Percentiles rank a stretch among this genome's conserved stretches.
phyloP scores from a whole-genome alignment of 2,888 invertebrate species.

The Pegoplata infirma region DNA sequence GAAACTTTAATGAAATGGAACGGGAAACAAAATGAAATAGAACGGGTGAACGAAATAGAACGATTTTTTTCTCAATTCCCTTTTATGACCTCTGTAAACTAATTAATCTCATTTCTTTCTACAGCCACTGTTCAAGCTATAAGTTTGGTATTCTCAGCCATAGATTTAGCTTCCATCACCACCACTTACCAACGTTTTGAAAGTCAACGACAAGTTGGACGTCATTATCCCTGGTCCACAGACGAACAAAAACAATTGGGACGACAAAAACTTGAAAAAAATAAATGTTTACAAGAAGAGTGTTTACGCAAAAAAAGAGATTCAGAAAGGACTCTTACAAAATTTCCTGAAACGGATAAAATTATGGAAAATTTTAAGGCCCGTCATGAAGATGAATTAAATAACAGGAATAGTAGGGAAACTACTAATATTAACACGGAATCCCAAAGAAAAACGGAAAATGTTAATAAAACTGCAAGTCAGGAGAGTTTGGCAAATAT shows the following conservation, averaged over 20 bases:
- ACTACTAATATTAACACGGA: not conserved
- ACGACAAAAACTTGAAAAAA: conserved; percentile 67
- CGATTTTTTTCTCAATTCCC: too few species aligned
- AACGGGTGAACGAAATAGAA: too few species aligned
- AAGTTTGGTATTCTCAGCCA: conserved; percentile 83
- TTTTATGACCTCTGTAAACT: too few species aligned
- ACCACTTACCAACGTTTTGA: conserved; percentile 87
- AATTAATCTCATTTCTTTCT: too few species aligned
- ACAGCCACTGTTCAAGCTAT: conserved; percentile 84
- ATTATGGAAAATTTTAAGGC: conserved; percentile 73
- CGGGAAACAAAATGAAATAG: not conserved
- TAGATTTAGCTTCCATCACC: conserved; percentile 85
- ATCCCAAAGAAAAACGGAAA: not conserved
- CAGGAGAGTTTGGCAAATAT: conserved; percentile 13
- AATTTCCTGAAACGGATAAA: conserved; percentile 75
- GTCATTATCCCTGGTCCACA: conserved; percentile 86
- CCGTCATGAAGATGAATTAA: conserved; percentile 46
- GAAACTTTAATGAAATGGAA: too few species aligned
- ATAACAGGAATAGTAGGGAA: not conserved
- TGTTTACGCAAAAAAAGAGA: conserved; percentile 68
- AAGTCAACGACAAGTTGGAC: conserved; percentile 86
- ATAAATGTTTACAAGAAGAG: conserved; percentile 68
- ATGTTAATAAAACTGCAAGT: not conserved
- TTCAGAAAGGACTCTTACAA: conserved; percentile 69
- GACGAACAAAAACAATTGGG: conserved; percentile 72